These are phyloP conservation scores for Nesoenas mayeri DNA, from an alignment of 2,113 vertebrate species.

Conservation along the genomic window DNA sequence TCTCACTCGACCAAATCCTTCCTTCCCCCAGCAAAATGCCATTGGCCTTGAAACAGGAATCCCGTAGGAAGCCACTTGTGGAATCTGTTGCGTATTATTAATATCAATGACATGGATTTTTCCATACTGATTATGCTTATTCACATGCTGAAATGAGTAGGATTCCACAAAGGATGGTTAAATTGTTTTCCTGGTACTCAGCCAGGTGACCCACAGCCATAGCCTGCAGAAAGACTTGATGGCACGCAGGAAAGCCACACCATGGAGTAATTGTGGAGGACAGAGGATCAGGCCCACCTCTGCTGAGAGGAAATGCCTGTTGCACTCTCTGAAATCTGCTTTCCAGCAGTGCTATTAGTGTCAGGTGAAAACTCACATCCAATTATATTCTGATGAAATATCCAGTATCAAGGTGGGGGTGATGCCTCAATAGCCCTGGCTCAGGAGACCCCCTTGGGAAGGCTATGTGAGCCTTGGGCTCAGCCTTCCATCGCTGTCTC, in stretches of 20 bases:
- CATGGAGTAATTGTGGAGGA: background rate
- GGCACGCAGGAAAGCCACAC: background rate
- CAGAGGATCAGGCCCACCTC: background rate
- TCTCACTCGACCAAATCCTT: background rate
- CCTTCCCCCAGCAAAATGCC: background rate
- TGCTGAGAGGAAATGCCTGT: background rate
- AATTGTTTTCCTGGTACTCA: background rate
- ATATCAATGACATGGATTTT: accelerated
- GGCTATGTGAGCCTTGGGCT: background rate
- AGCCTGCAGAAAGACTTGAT: background rate
- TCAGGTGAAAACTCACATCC: no score
- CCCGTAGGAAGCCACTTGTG: background rate
- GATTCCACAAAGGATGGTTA: background rate
- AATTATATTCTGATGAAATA: accelerated
- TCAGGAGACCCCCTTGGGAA: background rate
- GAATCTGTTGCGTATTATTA: background rate
- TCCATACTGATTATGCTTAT: background rate
- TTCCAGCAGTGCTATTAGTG: background rate
- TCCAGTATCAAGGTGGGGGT: background rate
- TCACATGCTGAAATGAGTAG: background rate
- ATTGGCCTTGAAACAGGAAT: background rate
- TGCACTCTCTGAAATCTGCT: background rate
- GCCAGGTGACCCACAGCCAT: no score
- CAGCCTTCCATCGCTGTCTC: background rate
- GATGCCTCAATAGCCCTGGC: background rate